Percentiles rank a stretch among this genome's conserved stretches.
Evolutionary conservation across 1,140 invertebrate species (phyloP).

Genomic region (Macrobrachium rosenbergii): DNA sequence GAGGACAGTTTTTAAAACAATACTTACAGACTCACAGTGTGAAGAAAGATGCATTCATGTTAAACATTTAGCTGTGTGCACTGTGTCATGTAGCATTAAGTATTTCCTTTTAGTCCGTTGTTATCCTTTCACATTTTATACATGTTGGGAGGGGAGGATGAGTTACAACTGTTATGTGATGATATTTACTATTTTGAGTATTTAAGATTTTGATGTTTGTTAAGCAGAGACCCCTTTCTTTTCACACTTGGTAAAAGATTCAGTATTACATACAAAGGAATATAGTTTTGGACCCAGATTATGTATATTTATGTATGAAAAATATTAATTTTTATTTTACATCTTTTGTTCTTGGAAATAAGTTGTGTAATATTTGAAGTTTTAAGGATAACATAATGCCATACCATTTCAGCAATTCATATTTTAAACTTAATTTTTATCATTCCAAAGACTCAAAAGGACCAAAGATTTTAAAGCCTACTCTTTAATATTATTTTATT

Average conservation of each 20-base stretch:
- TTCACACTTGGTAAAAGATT: too few relatives aligned
- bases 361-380: too few relatives aligned
- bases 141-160: background rate
- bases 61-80: constrained; percentile 31
- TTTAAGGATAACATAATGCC: too few relatives aligned
- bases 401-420: too few relatives aligned
- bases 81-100: constrained; percentile 53
- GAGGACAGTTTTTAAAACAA: constrained; percentile 50
- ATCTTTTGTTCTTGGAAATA: too few relatives aligned
- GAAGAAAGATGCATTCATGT: constrained; percentile 62
- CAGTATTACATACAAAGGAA: too few relatives aligned
- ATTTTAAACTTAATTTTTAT: background rate
- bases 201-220: too few relatives aligned
- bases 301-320: too few relatives aligned
- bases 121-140: background rate
- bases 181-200: too few relatives aligned
- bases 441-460: constrained; percentile 48
- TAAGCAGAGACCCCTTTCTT: too few relatives aligned
- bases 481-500: constrained; percentile 1
- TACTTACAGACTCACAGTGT: constrained; percentile 60
- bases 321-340: too few relatives aligned
- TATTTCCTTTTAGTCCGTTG: background rate
- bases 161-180: background rate
- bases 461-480: constrained; percentile 44
- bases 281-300: too few relatives aligned